A percentile compares a stretch with the other conserved stretches of the same genome.
These are phyloP conservation scores for Brachynemurus nebulosus DNA, from an alignment of 2,888 invertebrate species.

Conservation along the genomic window DNA sequence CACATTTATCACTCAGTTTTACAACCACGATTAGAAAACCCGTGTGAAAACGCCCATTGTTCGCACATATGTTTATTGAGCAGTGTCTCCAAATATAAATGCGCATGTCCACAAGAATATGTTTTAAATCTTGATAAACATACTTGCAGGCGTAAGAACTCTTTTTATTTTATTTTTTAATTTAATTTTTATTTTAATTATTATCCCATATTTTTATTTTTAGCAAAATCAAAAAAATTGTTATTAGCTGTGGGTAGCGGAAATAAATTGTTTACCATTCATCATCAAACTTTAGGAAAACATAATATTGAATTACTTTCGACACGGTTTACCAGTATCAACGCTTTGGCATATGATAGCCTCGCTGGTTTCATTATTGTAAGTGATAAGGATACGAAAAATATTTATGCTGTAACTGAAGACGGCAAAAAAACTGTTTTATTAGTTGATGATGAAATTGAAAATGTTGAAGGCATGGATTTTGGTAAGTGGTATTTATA, in stretches of 20 bases:
- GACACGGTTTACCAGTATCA: constrained; percentile 37
- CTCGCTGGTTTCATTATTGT: constrained; percentile 36
- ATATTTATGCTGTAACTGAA: constrained; percentile 32
- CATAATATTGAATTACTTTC: constrained; percentile 36
- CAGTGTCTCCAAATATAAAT: constrained; percentile 40
- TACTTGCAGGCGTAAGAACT: constrained; percentile 38
- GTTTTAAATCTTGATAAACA: constrained; percentile 37
- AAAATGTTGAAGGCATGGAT: constrained; percentile 40
- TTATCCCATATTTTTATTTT: constrained; percentile 15
- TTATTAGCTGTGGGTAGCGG: constrained; percentile 44
- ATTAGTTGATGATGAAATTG: constrained; percentile 32
- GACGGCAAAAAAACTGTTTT: constrained; percentile 18
- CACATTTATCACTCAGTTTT: constrained; percentile 61
- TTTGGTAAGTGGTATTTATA: constrained; percentile 38
- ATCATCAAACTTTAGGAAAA: constrained; percentile 52
- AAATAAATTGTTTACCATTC: constrained; percentile 41
- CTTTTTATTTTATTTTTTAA: constrained; percentile 3
- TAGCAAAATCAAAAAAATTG: constrained; percentile 31
- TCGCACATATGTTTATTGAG: constrained; percentile 64
- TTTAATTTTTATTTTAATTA: not conserved
- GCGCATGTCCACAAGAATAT: constrained; percentile 68
- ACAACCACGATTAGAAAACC: constrained; percentile 40
- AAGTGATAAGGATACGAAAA: constrained; percentile 35
- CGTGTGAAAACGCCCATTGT: constrained; percentile 50
- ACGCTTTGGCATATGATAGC: constrained; percentile 53